phyloP scores from a whole-genome alignment of 2,888 invertebrate genomes.

The Euphydryas editha region DNA sequence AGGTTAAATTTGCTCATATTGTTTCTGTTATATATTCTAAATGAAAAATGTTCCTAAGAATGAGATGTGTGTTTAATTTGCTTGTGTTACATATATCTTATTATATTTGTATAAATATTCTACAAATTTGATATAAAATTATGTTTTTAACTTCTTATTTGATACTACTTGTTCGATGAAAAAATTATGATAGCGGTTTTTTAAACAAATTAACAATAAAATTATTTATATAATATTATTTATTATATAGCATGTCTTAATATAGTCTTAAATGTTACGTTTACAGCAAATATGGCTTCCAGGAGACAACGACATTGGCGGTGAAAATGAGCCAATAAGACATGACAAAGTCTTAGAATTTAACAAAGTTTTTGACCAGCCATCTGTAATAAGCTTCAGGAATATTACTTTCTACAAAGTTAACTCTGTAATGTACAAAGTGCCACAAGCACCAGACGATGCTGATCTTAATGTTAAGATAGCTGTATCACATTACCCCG shows the following conservation, averaged over 20 bases:
- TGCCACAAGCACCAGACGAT: slow-evolving; percentile 78
- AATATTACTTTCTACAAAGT: slow-evolving; percentile 89
- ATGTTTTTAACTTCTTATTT: too few species aligned
- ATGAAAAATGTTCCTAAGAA: too few species aligned
- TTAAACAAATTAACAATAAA: too few species aligned
- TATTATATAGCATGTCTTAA: too few species aligned
- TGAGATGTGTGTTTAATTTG: too few species aligned
- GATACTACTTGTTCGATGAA: too few species aligned
- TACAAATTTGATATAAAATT: background rate
- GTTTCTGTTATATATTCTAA: too few species aligned
- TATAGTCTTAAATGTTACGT: background rate
- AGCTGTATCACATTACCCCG: slow-evolving; percentile 89
- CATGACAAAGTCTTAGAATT: slow-evolving; percentile 88
- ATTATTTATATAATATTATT: too few species aligned
- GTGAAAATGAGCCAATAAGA: slow-evolving; percentile 91
- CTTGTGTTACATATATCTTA: background rate
- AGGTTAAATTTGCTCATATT: too few species aligned
- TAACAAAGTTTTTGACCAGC: slow-evolving; percentile 88
- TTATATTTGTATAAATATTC: slow-evolving; percentile 9
- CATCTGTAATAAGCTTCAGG: slow-evolving; percentile 84
- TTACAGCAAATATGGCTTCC: slow-evolving; percentile 92
- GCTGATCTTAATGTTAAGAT: slow-evolving; percentile 82
- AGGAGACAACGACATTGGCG: slow-evolving; percentile 99
- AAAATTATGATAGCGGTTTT: too few species aligned
- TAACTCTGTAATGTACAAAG: slow-evolving; percentile 86